Conservation (phyloP, 2,888 invertebrate species). For the Seira musarum region DNA sequence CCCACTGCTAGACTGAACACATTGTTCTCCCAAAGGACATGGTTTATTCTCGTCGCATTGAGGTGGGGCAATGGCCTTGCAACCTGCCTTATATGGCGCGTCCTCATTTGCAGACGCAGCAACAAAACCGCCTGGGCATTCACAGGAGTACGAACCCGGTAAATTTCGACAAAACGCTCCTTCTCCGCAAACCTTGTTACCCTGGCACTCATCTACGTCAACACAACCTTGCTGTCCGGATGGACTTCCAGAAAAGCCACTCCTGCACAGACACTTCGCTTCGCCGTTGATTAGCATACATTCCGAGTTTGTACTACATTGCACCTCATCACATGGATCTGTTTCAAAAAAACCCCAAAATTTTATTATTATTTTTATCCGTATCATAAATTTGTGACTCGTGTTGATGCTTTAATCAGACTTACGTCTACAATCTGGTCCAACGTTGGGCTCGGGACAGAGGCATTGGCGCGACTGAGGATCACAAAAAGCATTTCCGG, state of each 20-base stretch:
- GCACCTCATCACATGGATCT: slow-evolving; percentile 92
- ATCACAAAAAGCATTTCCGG: slow-evolving; percentile 91
- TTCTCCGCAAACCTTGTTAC: slow-evolving; percentile 83
- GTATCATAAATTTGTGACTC: too few species aligned
- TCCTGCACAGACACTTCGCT: slow-evolving; percentile 87
- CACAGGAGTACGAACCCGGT: slow-evolving; percentile 88
- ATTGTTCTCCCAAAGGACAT: slow-evolving; percentile 89
- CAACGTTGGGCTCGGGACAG: slow-evolving; percentile 92
- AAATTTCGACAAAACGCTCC: slow-evolving; percentile 93
- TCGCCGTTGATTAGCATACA: slow-evolving; percentile 88
- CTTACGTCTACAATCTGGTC: slow-evolving; percentile 93
- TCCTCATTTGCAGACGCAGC: slow-evolving; percentile 73
- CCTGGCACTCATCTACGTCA: slow-evolving; percentile 92
- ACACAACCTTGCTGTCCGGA: slow-evolving; percentile 81
- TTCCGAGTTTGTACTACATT: slow-evolving; percentile 90
- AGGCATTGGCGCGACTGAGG: slow-evolving; percentile 81
- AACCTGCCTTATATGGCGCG: slow-evolving; percentile 86
- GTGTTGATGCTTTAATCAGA: too few species aligned
- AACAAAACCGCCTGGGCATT: slow-evolving; percentile 82
- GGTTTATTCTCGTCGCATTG: slow-evolving; percentile 84
- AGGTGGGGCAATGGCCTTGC: slow-evolving; percentile 77
- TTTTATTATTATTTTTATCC: not conserved
- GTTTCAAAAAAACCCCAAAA: slow-evolving; percentile 45
- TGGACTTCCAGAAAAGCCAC: slow-evolving; percentile 84
- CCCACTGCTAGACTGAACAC: slow-evolving; percentile 83